These are phyloP conservation scores for Yasuhikotakia modesta DNA, from an alignment of 2,797 vertebrate species.

Conservation along the genomic window DNA sequence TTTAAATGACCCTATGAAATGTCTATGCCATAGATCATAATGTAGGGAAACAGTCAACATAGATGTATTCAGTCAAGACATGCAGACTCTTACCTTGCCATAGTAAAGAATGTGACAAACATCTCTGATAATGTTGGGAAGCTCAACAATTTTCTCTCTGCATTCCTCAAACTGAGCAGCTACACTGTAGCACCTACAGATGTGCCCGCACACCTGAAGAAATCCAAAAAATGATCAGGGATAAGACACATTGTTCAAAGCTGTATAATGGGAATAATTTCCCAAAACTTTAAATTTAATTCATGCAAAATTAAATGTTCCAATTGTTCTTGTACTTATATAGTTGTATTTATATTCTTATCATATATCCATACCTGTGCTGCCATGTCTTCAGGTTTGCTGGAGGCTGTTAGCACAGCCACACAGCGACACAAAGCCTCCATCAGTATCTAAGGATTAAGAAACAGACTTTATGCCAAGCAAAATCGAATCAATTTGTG, in stretches of 20 bases:
- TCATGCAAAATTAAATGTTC: neutral
- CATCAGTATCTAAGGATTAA: conserved; percentile 82
- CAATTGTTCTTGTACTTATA: conserved; percentile 37
- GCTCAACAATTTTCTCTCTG: conserved; percentile 96
- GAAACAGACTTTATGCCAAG: neutral
- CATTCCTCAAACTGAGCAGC: conserved; percentile 98
- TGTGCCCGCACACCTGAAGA: conserved; percentile 91
- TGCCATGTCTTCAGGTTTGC: conserved; percentile 93
- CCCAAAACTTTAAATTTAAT: neutral
- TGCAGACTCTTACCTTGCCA: conserved; percentile 82
- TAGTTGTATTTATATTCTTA: no score
- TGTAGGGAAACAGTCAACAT: neutral
- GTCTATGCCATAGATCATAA: no score
- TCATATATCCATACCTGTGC: no score
- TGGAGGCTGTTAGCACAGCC: conserved; percentile 89
- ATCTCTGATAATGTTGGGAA: conserved; percentile 94
- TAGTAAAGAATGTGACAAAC: conserved; percentile 93
- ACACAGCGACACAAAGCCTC: conserved; percentile 95
- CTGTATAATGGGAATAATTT: no score
- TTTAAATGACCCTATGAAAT: no score
- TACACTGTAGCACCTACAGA: conserved; percentile 95
- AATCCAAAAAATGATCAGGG: neutral
- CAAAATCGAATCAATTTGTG: no score
- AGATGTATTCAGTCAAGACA: neutral
- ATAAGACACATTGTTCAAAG: neutral